These are phyloP conservation scores for Hemicentrotus pulcherrimus DNA, from an alignment of 35 echinoderm and acorn worm species.

Conservation along the genomic window DNA sequence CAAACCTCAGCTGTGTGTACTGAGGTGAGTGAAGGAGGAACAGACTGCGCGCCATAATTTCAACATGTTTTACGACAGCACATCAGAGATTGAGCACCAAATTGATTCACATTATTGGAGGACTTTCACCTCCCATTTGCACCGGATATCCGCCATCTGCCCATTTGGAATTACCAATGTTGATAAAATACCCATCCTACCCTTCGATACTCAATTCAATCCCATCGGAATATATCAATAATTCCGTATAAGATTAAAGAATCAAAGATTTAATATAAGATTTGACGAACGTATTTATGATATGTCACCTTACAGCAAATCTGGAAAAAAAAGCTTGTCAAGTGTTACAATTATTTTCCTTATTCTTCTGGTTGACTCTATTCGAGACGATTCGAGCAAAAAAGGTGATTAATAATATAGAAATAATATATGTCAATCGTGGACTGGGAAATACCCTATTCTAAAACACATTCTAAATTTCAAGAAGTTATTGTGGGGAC, in stretches of 20 bases:
- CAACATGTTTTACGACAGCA: neutral
- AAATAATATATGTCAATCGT: no score
- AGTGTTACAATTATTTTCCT: no score
- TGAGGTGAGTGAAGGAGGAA: neutral
- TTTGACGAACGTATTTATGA: no score
- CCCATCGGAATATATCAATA: neutral
- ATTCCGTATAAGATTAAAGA: neutral
- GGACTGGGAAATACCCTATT: no score
- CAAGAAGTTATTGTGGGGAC: no score
- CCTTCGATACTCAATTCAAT: neutral
- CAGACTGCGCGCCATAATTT: neutral
- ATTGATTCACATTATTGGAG: conserved; percentile 12
- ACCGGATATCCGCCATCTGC: neutral
- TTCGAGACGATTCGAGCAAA: no score
- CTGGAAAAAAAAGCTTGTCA: no score
- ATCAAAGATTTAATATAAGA: neutral
- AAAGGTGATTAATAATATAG: no score
- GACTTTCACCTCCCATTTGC: neutral
- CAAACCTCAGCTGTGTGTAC: neutral
- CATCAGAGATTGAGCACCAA: conserved; percentile 7
- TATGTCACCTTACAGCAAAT: no score
- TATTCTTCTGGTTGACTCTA: no score
- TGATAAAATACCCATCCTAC: neutral
- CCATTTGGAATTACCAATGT: neutral
- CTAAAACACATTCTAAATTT: no score